phyloP scores from a whole-genome alignment of 2,888 invertebrate genomes.

The Hirtodrosophila cameraria region DNA sequence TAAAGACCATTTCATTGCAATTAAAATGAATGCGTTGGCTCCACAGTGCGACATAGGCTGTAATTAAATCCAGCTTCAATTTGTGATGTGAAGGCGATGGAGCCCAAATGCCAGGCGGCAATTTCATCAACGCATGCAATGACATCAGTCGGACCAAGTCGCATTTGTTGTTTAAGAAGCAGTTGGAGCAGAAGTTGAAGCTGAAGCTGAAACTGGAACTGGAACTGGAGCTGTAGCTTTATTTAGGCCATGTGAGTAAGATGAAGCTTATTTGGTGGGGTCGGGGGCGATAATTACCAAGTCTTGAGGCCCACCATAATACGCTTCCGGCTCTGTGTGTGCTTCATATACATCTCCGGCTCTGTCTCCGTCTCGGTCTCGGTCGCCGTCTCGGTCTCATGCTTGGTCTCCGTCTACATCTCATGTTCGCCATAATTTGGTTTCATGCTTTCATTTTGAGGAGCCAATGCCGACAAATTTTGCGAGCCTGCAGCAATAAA shows the following conservation, averaged over 20 bases:
- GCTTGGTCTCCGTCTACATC: constrained; percentile 22
- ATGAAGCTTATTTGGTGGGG: neutral
- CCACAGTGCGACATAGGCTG: constrained; percentile 40
- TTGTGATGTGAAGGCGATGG: constrained; percentile 48
- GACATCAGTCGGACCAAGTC: constrained; percentile 47
- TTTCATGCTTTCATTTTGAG: constrained; percentile 71
- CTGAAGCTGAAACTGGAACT: neutral
- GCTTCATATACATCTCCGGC: constrained; percentile 14
- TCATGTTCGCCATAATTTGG: constrained; percentile 68
- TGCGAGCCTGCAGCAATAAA: constrained; percentile 61
- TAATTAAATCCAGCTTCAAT: constrained; percentile 74
- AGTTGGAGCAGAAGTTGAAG: neutral
- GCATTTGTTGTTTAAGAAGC: neutral
- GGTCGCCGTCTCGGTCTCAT: neutral
- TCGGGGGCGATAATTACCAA: constrained; percentile 55
- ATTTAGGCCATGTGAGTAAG: neutral
- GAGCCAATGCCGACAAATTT: constrained; percentile 55
- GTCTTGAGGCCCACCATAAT: constrained; percentile 44
- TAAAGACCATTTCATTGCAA: neutral
- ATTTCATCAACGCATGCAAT: constrained; percentile 67
- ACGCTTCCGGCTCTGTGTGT: constrained; percentile 40
- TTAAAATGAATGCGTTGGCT: neutral
- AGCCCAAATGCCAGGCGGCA: constrained; percentile 48
- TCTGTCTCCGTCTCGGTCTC: neutral
- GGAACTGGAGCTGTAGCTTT: neutral